Conservation (phyloP, 2,888 invertebrate species). For the Pasiphila rectangulata region DNA sequence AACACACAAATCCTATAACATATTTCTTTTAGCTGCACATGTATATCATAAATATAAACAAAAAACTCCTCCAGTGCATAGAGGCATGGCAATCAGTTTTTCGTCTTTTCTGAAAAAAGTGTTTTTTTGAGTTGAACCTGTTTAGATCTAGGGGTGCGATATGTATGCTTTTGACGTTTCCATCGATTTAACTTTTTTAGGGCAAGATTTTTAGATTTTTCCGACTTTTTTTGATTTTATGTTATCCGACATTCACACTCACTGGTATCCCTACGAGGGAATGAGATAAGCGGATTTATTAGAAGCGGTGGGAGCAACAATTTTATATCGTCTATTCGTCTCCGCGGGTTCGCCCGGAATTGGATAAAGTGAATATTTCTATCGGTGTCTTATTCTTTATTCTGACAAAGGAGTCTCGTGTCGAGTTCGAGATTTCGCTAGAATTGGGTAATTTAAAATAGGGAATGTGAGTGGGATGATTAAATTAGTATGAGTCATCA, state of each 20-base stretch:
- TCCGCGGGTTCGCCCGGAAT: conserved; percentile 43
- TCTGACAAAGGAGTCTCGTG: conserved; percentile 20
- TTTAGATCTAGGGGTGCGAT: no score
- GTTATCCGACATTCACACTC: not conserved
- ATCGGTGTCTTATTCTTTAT: conserved; percentile 22
- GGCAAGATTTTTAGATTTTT: not conserved
- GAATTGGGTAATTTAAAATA: conserved; percentile 9
- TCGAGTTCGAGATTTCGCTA: conserved; percentile 11
- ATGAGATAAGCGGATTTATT: conserved; percentile 55
- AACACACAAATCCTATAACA: no score
- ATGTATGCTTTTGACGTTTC: no score
- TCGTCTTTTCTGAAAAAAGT: no score
- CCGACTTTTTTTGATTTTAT: conserved; percentile 3
- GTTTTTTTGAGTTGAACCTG: no score
- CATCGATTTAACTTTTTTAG: not conserved
- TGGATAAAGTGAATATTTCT: conserved; percentile 53
- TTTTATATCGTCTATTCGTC: conserved; percentile 48
- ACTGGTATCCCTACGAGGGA: conserved; percentile 17
- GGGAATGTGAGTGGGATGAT: no score
- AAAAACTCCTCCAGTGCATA: no score
- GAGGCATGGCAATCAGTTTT: no score
- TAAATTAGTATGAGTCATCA: no score
- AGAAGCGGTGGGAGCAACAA: conserved; percentile 46
- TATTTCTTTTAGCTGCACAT: no score
- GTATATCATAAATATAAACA: no score